These are phyloP conservation scores for Uloborus plumipes DNA, from an alignment of 2,888 invertebrate species.

Conservation along the genomic window DNA sequence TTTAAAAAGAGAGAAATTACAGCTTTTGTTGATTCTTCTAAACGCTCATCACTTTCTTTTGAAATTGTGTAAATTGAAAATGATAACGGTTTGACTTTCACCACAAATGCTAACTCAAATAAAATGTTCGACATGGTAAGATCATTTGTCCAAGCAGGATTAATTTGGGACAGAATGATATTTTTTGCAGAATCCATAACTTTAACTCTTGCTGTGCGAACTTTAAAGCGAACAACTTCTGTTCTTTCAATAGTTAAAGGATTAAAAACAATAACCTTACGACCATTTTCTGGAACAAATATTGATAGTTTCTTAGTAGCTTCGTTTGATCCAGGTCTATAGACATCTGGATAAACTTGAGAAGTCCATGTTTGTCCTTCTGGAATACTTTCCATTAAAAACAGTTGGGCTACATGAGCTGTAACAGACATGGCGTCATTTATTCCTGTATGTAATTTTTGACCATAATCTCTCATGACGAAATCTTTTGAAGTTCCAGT, in stretches of 20 bases:
- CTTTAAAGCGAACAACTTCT: slow-evolving; percentile 83
- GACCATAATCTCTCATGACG: slow-evolving; percentile 94
- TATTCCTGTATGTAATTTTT: slow-evolving; percentile 86
- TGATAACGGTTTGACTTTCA: slow-evolving; percentile 82
- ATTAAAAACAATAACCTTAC: slow-evolving; percentile 82
- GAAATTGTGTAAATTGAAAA: slow-evolving; percentile 76
- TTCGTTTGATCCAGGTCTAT: slow-evolving; percentile 83
- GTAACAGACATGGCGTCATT: slow-evolving; percentile 84
- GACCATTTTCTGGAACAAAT: slow-evolving; percentile 62
- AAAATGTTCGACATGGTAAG: slow-evolving; percentile 70
- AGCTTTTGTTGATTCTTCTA: slow-evolving; percentile 19
- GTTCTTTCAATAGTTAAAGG: slow-evolving; percentile 83
- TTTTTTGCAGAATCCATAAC: slow-evolving; percentile 73
- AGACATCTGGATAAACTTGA: slow-evolving; percentile 73
- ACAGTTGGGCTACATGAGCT: slow-evolving; percentile 67
- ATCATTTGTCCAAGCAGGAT: slow-evolving; percentile 65
- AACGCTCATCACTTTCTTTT: not conserved
- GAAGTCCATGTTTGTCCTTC: slow-evolving; percentile 52
- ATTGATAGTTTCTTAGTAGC: slow-evolving; percentile 79
- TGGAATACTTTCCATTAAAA: slow-evolving; percentile 59
- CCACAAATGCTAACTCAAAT: slow-evolving; percentile 80
- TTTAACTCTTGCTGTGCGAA: slow-evolving; percentile 79
- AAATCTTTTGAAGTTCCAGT: slow-evolving; percentile 93
- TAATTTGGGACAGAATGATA: slow-evolving; percentile 75
- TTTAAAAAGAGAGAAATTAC: slow-evolving; percentile 37